Evolutionary conservation across 2,888 invertebrate genomes (phyloP).

Genomic region (Lysandra coridon): DNA sequence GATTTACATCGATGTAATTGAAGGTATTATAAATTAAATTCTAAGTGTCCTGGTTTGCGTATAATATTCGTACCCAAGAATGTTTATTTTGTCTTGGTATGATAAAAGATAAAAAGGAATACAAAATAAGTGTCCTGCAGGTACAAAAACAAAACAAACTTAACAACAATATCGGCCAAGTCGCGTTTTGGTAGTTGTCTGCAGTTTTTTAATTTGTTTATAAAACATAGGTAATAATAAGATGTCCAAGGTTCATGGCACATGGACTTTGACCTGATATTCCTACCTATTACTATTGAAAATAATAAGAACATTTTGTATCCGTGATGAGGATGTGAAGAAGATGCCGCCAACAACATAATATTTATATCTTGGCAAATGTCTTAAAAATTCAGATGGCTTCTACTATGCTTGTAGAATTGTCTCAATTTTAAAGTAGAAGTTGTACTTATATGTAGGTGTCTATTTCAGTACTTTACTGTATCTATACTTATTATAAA

Average conservation of each 20-base stretch:
- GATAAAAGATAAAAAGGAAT: neutral
- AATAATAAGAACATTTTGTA: neutral
- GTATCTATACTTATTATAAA: too few species aligned
- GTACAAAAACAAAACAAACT: neutral
- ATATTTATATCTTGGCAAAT: neutral
- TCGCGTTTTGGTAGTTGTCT: neutral
- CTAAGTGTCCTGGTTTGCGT: neutral
- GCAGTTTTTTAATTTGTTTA: neutral
- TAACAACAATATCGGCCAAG: neutral
- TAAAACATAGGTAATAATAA: neutral
- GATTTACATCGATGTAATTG: neutral
- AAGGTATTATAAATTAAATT: neutral
- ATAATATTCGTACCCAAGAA: neutral
- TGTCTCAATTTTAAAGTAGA: neutral
- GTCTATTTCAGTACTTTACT: neutral
- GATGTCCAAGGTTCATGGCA: neutral
- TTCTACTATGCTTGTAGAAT: neutral
- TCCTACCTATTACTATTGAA: neutral
- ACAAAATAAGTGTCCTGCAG: neutral
- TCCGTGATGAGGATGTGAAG: neutral
- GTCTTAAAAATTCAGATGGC: neutral
- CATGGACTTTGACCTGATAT: constrained; percentile 11
- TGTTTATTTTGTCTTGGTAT: neutral
- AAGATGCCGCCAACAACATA: neutral
- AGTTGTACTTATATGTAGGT: neutral